Base-by-base conservation (phyloP, 2,113 vertebrate genomes). In the Calidris pugnax region DNA sequence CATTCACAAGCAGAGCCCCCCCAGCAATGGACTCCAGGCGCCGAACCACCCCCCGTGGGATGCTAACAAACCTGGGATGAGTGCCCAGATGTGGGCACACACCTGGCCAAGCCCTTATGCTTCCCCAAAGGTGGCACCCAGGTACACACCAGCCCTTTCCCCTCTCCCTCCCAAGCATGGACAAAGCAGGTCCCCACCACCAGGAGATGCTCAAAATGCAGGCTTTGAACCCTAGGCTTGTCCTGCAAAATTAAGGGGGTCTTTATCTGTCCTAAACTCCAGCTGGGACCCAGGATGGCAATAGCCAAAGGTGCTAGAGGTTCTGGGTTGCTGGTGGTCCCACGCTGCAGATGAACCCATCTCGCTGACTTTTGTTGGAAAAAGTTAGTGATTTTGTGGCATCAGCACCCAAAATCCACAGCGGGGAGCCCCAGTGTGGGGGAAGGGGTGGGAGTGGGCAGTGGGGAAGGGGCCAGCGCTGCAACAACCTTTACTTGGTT, bases 381-480 rank as follows among this genome's bases (percentile, higher is more conserved):
- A 37, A 59, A 28, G 12, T 37, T n/a, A 37, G 24, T 6, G 4
- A 23, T 43, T 73, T 20, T 23, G 7, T 8, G 2, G 57, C 45
- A 43, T 51, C 23, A 32, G 41, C 45, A 67, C 4, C 57, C 37
- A 63, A 57, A 10, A 53, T 51, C 41, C 20, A 43, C 64, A 23
- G 14, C 0, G 1, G 19, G 14, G 68, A 47, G 18, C 3, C 48
- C 51, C 7, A 4, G 19, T 15, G 57, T 3, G 1, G 32, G 26
- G 18, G 14, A 55, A 67, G 18, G n/a, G 37, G 21, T 27, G 24
- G n/a, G 5, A 53, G 17, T 9, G 28, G 0, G 20, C 23, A 14
- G 32, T 9, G 12, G 28, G n/a, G 5, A 53, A 24, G 45, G 8
- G 7, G 33, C 24, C 59, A 62, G 43, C n/a, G 16, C 18, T 13